Base-by-base conservation (phyloP, 2,797 vertebrate species). In the Aeoliscus strigatus region DNA sequence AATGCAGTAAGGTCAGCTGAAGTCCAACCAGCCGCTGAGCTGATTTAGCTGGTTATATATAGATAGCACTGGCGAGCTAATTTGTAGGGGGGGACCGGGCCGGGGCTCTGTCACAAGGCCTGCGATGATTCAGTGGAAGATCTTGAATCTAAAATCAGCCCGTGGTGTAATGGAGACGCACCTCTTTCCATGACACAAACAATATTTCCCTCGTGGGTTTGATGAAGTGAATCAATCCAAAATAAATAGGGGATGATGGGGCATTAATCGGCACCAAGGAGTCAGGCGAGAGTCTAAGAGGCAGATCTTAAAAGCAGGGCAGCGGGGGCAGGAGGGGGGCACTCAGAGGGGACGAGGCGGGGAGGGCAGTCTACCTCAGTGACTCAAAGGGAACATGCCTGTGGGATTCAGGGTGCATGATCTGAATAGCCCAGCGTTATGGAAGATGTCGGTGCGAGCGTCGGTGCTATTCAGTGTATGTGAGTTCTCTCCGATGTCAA, bases 21-120 rank as follows among this genome's bases (percentile, higher is more conserved):
- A 81, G 86, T 87, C 79, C 79, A 82, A 71, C 73, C 66, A 66
- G 70, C 42, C 44, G 25, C 56, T 57, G 57, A 76, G 79, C 76
- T 82, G 79, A 84, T 73, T 64, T 70, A 62, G 68, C 41, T 29
- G 55, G 71, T 70, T 89, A 87, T 85, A 86, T 86, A 83, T 89
- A 89, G 85, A 84, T 26, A 32, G 34, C 51, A 57, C 63, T 78
- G 77, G 73, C 72, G 61, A 57, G 59, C 65, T 53, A 63, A 47
- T 44, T 39, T 30, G 15, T 61, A 40, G 46, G 44, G 39, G 56
- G 60, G 45, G 72, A 3, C 40, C 32, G 9, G 17, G 18, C 25
- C 41, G 48, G 53, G 66, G 43, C 60, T 56, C 61, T 52, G 69
- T 78, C 72, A 81, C 75, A 71, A 68, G 70, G 56, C 51, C 48